Percentiles rank a stretch among this genome's conserved stretches.
These are phyloP conservation scores for Hyperoplus immaculatus DNA, from an alignment of 2,797 vertebrate species.

Conservation along the genomic window DNA sequence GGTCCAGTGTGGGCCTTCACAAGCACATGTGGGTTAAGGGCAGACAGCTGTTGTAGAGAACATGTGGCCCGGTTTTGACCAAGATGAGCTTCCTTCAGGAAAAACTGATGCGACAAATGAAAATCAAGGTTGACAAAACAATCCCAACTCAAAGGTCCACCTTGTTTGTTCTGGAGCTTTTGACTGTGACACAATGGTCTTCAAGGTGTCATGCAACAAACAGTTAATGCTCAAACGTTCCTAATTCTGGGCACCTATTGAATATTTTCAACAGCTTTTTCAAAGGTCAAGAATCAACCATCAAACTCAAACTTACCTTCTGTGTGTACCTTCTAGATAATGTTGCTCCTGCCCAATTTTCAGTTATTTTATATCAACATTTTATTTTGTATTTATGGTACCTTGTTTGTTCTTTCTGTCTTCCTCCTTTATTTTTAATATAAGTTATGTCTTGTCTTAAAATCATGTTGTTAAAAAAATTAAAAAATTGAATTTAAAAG, in stretches of 20 bases:
- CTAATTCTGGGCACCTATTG: not conserved
- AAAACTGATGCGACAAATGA: conserved; percentile 84
- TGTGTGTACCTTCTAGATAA: no score
- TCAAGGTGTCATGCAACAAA: not conserved
- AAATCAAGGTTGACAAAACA: not conserved
- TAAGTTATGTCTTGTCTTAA: no score
- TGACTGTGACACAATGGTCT: not conserved
- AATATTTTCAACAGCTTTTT: not conserved
- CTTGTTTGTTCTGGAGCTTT: not conserved
- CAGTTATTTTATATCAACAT: no score
- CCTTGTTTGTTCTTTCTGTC: no score
- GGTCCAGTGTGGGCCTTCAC: conserved; percentile 74
- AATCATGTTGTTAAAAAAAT: no score
- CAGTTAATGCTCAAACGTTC: no score
- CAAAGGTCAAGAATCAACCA: not conserved
- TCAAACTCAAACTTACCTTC: not conserved
- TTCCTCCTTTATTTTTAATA: no score
- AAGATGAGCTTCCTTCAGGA: conserved; percentile 84
- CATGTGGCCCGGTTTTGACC: conserved; percentile 86
- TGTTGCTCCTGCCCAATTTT: no score
- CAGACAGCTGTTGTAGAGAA: conserved; percentile 79
- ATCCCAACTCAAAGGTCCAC: not conserved
- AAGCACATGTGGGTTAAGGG: conserved; percentile 84
- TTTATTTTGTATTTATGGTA: no score
- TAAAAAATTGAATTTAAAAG: no score